phyloP scores from a whole-genome alignment of 2,113 vertebrate species.

The Larimichthys crocea region DNA sequence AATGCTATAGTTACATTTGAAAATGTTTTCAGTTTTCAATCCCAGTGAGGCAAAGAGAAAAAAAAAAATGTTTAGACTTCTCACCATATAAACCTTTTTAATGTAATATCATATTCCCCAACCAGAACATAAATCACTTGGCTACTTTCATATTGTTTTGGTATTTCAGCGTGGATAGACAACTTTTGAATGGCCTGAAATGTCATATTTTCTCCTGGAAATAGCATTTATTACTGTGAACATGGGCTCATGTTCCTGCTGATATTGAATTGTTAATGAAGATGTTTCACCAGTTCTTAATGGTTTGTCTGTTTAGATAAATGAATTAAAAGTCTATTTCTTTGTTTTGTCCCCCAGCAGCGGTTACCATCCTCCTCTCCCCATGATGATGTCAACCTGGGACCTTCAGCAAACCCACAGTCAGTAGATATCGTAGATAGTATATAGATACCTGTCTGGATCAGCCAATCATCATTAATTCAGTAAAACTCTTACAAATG shows the following conservation, averaged over 20 bases:
- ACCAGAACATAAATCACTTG: neutral
- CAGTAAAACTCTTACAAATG: neutral
- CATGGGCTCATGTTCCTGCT: neutral
- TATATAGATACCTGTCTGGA: neutral
- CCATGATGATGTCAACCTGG: slow-evolving; percentile 91
- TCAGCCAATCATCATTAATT: neutral
- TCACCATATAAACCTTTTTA: too few relatives aligned
- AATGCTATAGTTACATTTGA: too few relatives aligned
- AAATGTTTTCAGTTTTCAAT: too few relatives aligned
- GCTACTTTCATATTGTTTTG: neutral
- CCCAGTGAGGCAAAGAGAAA: too few relatives aligned
- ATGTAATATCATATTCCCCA: neutral
- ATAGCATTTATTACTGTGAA: neutral
- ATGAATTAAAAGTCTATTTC: neutral
- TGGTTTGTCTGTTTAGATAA: neutral
- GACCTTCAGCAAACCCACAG: slow-evolving; percentile 97
- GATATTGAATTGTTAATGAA: neutral
- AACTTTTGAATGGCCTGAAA: neutral
- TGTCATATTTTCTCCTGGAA: neutral
- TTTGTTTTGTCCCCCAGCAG: slow-evolving; percentile 71
- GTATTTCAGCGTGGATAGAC: neutral
- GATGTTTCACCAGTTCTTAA: neutral
- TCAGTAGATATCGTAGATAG: slow-evolving; percentile 87
- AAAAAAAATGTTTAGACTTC: too few relatives aligned
- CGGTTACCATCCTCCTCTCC: slow-evolving; percentile 72